Conservation (phyloP, 64 coral and sea anemone species). For the Cladopsammia gracilis region DNA sequence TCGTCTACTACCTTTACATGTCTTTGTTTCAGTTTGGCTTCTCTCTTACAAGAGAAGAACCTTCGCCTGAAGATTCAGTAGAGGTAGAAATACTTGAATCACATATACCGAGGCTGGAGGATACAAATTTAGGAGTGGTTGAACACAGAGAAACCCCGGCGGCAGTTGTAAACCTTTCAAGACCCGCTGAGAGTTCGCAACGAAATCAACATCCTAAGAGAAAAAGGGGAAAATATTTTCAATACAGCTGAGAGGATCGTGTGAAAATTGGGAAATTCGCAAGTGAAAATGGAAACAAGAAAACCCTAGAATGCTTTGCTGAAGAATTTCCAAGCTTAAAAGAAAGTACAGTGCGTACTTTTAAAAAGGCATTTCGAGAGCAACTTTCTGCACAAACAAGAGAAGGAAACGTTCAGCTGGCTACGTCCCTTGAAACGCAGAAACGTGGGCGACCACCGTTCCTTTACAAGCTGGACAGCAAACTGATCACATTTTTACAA, state of each 20-base stretch:
- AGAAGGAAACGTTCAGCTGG: constrained; percentile 35
- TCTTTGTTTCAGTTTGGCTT: constrained; percentile 63
- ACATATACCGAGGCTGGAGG: constrained; percentile 49
- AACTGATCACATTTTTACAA: constrained; percentile 39
- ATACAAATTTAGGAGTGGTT: constrained; percentile 34
- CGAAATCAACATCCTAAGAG: constrained; percentile 34
- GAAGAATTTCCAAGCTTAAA: constrained; percentile 57
- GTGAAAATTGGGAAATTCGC: constrained; percentile 61
- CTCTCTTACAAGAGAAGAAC: constrained; percentile 57
- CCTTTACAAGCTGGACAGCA: constrained; percentile 54
- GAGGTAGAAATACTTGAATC: constrained; percentile 64
- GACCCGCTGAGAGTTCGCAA: constrained; percentile 48
- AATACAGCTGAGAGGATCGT: constrained; percentile 55
- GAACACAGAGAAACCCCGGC: neutral
- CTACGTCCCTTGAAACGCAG: constrained; percentile 39
- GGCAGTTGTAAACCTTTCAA: constrained; percentile 67
- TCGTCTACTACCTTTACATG: constrained; percentile 54
- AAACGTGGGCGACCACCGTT: constrained; percentile 47
- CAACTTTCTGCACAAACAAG: constrained; percentile 51
- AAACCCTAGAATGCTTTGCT: constrained; percentile 30
- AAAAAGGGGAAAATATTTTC: constrained; percentile 56
- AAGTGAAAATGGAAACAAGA: constrained; percentile 62
- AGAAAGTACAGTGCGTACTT: neutral
- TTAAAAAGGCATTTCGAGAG: constrained; percentile 28
- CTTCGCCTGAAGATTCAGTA: constrained; percentile 26